Evolutionary conservation across 2,888 invertebrate species (phyloP), one percentile per base, ranked within the genome.

Genomic region (Zele albiditarsus): DNA sequence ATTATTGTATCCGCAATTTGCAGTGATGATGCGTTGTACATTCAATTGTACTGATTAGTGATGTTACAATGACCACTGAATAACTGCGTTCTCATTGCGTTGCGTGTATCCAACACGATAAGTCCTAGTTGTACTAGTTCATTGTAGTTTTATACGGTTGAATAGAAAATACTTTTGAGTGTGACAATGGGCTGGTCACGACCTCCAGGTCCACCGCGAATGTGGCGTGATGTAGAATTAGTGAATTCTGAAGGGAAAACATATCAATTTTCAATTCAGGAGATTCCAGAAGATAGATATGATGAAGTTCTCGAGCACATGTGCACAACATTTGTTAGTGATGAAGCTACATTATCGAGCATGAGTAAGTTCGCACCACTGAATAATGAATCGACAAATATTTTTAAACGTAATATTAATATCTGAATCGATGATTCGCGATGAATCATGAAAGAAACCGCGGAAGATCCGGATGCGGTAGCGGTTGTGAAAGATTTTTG

Each of bases 251-350:
- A 84, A 49, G 82, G 81, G 25, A 80, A 82, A n/a, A 72, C 79
- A 5, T 69, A 83, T 2, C 83, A 80, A 71, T 86, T 86, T 76
- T 77, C 79, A 8, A 85, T 89, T 69, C 86, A 88, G 76, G 87
- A 87, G 58, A 76, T 88, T 73, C 88, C 88, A 0, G 81, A 84
- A 72, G 85, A 87, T 66, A 82, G 86, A 57, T 80, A 80, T 57
- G 80, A 83, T 3, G 88, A 88, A 5, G 84, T 81, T 5, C 2
- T 84, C 12, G 82, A 88, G 33, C 80, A 82, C 3, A 84, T 88
- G 86, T 78, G 75, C 23, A 77, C 53, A 0, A 74, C 81, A 57
- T 87, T 86, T 69, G 42, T 84, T n/a, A 75, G 63, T 6, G 86
- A 85, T 0, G 88, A 88, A 73, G 80, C 84, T 0, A 72, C 81